Evolutionary conservation across 2,113 vertebrate genomes (phyloP), one percentile per base, ranked within the genome.

Genomic region (Tricholaema leucomelas): DNA sequence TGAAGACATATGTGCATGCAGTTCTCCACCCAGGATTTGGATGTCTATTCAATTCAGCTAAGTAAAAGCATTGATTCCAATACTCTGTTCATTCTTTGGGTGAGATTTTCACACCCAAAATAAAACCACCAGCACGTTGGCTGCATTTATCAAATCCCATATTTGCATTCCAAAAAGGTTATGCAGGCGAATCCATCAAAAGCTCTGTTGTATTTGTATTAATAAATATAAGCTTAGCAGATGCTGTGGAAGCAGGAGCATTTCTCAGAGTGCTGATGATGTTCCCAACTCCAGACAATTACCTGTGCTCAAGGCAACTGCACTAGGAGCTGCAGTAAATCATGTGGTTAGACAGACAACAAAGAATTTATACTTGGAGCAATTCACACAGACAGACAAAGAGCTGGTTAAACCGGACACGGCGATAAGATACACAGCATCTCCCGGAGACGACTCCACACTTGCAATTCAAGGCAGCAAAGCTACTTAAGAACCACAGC

Each of bases 371-470:
- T 71, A 93, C 83, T 63, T 81, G 1, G 60, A 95, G 92, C 91
- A 93, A 96, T 96, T 95, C 96, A 89, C 88, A 88, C 40, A 91
- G 93, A 92, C 90, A 91, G 91, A 91, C 81, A 86, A 92, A 81
- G 95, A 33, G 85, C 94, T 97, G 96, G 97, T 97, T 96, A 96
- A 89, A 91, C 69, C 1, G 60, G 92, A 95, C 95, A 77, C 78
- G 78, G 30, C 48, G 93, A 91, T 92, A 88, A 96, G 87, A 93
- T 81, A 83, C 85, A 88, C 83, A 80, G 90, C 88, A 95, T 76
- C 92, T 95, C 93, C 88, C 3, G 3, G 2, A 84, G 74, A 75
- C 61, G 88, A 78, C 73, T 90, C 77, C 91, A 88, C 50, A 52
- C 90, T 92, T 86, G 89, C 72, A 94, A 88, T 91, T 93, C 96